phyloP scores from a whole-genome alignment of 2,113 vertebrate genomes.

The Campylorhamphus procurvoides region DNA sequence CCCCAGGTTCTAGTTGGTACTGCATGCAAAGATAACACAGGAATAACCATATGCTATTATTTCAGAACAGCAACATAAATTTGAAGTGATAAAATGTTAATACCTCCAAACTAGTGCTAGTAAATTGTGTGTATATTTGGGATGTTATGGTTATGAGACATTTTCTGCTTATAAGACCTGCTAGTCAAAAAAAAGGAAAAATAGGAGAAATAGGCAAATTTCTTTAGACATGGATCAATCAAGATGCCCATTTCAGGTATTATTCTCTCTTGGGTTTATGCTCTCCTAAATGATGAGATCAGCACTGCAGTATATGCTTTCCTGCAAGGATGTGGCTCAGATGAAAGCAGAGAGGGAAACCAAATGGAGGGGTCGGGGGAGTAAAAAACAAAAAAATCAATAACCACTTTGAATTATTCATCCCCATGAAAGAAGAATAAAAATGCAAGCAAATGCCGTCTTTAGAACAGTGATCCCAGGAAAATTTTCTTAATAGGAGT shows the following conservation, averaged over 20 bases:
- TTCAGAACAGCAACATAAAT: neutral
- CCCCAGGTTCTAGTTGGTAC: neutral
- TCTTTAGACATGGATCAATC: neutral
- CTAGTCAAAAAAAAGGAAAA: neutral
- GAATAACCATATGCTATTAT: neutral
- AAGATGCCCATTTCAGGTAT: neutral
- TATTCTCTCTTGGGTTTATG: neutral
- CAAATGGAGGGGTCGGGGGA: neutral
- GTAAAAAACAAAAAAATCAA: neutral
- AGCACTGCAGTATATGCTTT: neutral
- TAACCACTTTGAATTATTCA: constrained; percentile 59
- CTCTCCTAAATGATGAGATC: neutral
- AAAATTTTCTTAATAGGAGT: neutral
- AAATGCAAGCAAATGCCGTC: constrained; percentile 24
- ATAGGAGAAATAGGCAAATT: neutral
- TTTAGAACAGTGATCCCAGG: neutral
- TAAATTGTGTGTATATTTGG: neutral
- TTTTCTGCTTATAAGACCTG: neutral
- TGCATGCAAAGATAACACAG: neutral
- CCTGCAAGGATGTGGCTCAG: neutral
- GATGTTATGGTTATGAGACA: neutral
- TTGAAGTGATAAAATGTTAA: neutral
- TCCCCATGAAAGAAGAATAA: constrained; percentile 24
- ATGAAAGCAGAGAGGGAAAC: constrained; percentile 36
- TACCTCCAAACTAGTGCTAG: neutral